Evolutionary conservation across 2,113 vertebrate genomes (phyloP).

Genomic region (Burhinus oedicnemus): DNA sequence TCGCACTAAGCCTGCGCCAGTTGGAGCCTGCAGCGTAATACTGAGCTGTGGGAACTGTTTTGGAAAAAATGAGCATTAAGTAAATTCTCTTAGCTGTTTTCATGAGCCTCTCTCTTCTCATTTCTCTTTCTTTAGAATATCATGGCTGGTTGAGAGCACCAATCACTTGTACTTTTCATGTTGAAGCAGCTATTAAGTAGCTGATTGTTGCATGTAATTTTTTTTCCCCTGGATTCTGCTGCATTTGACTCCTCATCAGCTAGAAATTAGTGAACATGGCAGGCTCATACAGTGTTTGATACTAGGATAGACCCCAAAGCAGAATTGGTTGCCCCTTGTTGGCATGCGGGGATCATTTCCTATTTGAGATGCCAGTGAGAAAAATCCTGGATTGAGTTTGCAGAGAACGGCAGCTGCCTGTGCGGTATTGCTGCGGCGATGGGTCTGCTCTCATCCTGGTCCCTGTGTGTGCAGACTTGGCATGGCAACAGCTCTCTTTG

Average conservation of each 20-base stretch:
- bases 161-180: constrained; percentile 53
- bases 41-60: constrained; percentile 22
- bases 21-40: not conserved
- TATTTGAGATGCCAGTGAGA: not conserved
- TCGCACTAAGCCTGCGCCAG: not conserved
- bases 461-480: not conserved
- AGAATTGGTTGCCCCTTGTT: not conserved
- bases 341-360: not conserved
- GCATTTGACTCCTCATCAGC: not conserved
- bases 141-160: constrained; percentile 54
- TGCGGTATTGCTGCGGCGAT: not conserved
- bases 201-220: constrained; percentile 48
- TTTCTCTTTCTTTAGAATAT: constrained; percentile 52
- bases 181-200: constrained; percentile 63
- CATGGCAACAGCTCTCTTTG: not conserved
- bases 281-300: not conserved
- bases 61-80: constrained; percentile 1
- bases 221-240: constrained; percentile 17
- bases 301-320: not conserved
- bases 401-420: not conserved
- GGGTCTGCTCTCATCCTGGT: not conserved
- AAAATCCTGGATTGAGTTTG: not conserved
- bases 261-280: constrained; percentile 5
- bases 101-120: constrained; percentile 12
- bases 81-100: constrained; percentile 52